phyloP scores from a whole-genome alignment of 1,140 invertebrate species.

The Mamestra configurata region DNA sequence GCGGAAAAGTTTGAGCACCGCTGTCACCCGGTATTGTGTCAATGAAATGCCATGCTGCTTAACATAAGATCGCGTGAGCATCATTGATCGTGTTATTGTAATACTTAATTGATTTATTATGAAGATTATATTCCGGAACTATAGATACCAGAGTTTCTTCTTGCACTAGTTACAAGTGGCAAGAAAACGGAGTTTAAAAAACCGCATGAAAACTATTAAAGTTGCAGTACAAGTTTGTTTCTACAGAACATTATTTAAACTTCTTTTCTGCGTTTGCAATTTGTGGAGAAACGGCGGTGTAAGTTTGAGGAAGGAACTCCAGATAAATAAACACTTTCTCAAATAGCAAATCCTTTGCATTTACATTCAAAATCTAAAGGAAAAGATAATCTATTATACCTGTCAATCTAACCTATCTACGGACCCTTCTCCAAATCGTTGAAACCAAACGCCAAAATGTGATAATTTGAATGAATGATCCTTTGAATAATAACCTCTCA shows the following conservation, averaged over 20 bases:
- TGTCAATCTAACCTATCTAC: not conserved
- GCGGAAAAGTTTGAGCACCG: slow-evolving; percentile 17
- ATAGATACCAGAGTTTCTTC: not conserved
- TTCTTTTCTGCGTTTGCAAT: not conserved
- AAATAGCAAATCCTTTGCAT: too few species aligned
- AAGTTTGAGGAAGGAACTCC: too few species aligned
- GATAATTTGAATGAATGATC: not conserved
- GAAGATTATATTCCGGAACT: slow-evolving; percentile 15
- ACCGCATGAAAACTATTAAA: not conserved
- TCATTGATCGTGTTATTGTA: slow-evolving; percentile 21
- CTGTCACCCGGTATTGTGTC: slow-evolving; percentile 18
- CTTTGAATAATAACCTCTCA: not conserved
- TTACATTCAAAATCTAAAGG: too few species aligned
- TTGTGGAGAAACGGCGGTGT: not conserved
- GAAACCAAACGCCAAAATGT: not conserved
- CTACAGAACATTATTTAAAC: not conserved
- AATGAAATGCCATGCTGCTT: slow-evolving; percentile 32
- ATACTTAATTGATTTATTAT: slow-evolving; percentile 39
- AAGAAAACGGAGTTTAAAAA: not conserved
- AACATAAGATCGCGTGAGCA: slow-evolving; percentile 33
- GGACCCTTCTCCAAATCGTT: not conserved
- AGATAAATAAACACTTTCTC: too few species aligned
- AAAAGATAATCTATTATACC: too few species aligned
- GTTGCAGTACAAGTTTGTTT: not conserved
- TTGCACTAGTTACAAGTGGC: not conserved